phyloP scores from a whole-genome alignment of 2,888 invertebrate genomes.

The Stictocephala bisonia region DNA sequence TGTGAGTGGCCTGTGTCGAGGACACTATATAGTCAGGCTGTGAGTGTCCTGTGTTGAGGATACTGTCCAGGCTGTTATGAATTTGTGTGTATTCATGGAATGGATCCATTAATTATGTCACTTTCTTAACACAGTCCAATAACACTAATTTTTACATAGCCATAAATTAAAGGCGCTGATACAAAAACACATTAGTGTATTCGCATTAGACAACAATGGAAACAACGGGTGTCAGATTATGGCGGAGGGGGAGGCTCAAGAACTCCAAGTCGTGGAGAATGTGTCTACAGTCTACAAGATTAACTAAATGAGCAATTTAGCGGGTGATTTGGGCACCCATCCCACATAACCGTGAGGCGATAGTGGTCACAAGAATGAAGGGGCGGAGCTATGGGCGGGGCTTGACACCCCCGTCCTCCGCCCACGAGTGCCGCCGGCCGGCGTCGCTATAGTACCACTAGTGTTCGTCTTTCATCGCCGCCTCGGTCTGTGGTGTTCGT shows the following conservation, averaged over 20 bases:
- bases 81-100: too few relatives aligned
- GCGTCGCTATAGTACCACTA: too few relatives aligned
- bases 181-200: conserved; percentile 11
- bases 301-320: conserved; percentile 41
- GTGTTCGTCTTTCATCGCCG: too few relatives aligned
- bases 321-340: conserved; percentile 42
- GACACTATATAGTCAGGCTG: too few relatives aligned
- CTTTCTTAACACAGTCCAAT: not conserved
- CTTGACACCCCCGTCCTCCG: not conserved
- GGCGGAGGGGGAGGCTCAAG: conserved; percentile 12
- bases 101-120: not conserved
- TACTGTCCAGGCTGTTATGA: too few relatives aligned
- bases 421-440: not conserved
- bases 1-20: too few relatives aligned
- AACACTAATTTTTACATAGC: not conserved
- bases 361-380: conserved; percentile 33
- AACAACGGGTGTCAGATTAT: too few relatives aligned
- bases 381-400: conserved; percentile 32
- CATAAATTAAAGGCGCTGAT: not conserved
- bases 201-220: conserved; percentile 8
- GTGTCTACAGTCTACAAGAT: conserved; percentile 42
- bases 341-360: conserved; percentile 37
- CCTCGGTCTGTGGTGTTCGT: too few relatives aligned
- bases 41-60: too few relatives aligned
- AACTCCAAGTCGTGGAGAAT: conserved; percentile 32